Evolutionary conservation across 2,888 invertebrate genomes (phyloP).

Genomic region (Caenorhabditis angaria): DNA sequence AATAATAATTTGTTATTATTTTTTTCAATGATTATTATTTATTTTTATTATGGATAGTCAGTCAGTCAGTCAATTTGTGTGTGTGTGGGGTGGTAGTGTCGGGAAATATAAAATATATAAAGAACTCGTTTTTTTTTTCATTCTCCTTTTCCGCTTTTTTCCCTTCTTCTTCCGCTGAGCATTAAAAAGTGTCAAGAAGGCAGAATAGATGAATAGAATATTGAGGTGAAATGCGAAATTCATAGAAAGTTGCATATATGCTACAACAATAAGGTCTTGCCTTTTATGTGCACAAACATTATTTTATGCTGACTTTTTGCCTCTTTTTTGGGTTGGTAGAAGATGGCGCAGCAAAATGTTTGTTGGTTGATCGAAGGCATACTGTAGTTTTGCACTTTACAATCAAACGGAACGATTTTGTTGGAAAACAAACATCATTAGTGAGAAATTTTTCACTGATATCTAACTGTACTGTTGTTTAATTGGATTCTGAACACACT

Average conservation of each 20-base stretch:
- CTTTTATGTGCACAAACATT: slow-evolving; percentile 4
- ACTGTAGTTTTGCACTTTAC: too few species aligned
- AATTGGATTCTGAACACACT: too few species aligned
- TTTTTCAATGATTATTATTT: neutral
- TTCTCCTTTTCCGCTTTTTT: slow-evolving; percentile 6
- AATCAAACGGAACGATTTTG: too few species aligned
- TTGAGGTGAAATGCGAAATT: slow-evolving; percentile 45
- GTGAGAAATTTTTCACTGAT: too few species aligned
- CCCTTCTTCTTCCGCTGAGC: slow-evolving; percentile 6
- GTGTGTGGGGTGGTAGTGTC: neutral
- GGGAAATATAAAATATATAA: neutral
- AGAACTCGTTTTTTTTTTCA: slow-evolving; percentile 6
- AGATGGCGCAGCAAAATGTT: too few species aligned
- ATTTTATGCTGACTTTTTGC: neutral
- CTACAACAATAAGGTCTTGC: slow-evolving; percentile 38
- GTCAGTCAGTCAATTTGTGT: slow-evolving; percentile 1
- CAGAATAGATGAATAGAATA: slow-evolving; percentile 40
- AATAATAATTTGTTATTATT: slow-evolving; percentile 1
- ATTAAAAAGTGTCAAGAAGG: slow-evolving; percentile 15
- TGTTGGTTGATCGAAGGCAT: too few species aligned
- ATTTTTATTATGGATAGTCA: neutral
- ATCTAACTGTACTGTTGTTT: too few species aligned
- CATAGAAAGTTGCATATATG: slow-evolving; percentile 51
- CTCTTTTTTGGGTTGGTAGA: too few species aligned
- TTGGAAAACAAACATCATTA: too few species aligned